phyloP scores from a whole-genome alignment of 2,888 invertebrate genomes.

The Theodoxus fluviatilis region DNA sequence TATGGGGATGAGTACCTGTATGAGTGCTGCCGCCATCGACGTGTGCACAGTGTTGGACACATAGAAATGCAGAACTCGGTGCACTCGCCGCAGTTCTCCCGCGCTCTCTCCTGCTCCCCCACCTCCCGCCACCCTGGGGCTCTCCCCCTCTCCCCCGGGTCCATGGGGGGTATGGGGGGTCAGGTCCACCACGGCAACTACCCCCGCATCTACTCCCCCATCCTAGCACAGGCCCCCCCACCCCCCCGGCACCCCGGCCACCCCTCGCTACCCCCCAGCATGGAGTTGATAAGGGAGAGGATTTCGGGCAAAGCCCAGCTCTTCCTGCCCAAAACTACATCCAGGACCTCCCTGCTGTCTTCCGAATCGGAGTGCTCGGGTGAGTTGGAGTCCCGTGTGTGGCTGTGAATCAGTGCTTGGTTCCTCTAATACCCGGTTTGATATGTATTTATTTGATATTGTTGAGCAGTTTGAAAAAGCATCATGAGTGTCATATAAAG shows the following conservation, averaged over 20 bases:
- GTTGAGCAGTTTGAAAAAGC: too few relatives aligned
- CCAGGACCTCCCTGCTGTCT: constrained; percentile 51
- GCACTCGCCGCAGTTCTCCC: constrained; percentile 42
- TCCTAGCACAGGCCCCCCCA: constrained; percentile 12
- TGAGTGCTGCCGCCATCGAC: constrained; percentile 49
- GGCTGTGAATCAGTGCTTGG: too few relatives aligned
- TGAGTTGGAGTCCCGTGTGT: constrained; percentile 46
- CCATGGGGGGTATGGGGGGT: constrained; percentile 11
- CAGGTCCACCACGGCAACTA: constrained; percentile 32
- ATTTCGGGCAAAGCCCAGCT: constrained; percentile 27
- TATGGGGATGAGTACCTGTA: too few relatives aligned
- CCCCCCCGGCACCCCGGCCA: constrained; percentile 26
- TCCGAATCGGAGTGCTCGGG: constrained; percentile 54
- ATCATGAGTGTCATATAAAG: too few relatives aligned
- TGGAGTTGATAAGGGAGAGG: constrained; percentile 33
- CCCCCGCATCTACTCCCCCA: constrained; percentile 30
- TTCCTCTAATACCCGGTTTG: too few relatives aligned
- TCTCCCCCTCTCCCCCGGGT: neutral
- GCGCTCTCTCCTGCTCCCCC: constrained; percentile 45
- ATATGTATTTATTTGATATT: neutral
- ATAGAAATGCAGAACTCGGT: constrained; percentile 41
- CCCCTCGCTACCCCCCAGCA: constrained; percentile 27
- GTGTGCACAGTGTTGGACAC: constrained; percentile 58
- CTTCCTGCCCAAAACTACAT: constrained; percentile 45
- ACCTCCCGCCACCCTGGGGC: constrained; percentile 27